These are phyloP conservation scores for Heteronetta atricapilla DNA, from an alignment of 2,113 vertebrate species.

Conservation along the genomic window DNA sequence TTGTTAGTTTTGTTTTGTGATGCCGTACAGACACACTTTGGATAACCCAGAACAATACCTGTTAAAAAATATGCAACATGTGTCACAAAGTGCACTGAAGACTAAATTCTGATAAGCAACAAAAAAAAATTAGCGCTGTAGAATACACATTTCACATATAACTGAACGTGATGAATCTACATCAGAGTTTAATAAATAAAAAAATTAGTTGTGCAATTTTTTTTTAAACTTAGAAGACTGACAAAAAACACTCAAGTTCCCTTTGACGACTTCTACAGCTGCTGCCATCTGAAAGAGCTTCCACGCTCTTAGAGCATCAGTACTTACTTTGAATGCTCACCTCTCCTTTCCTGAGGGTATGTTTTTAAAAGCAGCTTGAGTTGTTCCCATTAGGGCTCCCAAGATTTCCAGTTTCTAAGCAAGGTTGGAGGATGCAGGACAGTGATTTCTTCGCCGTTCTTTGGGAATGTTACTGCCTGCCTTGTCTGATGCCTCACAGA, in stretches of 20 bases:
- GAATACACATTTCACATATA: neutral
- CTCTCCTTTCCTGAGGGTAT: neutral
- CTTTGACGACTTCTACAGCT: neutral
- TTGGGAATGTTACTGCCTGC: neutral
- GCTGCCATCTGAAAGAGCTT: neutral
- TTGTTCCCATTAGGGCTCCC: neutral
- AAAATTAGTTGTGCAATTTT: neutral
- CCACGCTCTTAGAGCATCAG: neutral
- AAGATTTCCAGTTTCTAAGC: neutral
- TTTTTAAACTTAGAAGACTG: neutral
- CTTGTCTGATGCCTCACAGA: neutral
- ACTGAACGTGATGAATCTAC: neutral
- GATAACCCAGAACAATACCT: neutral
- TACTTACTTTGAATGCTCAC: neutral
- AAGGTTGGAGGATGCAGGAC: neutral
- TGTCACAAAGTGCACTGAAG: neutral
- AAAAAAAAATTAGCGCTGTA: neutral
- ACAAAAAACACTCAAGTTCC: neutral
- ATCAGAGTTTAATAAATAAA: neutral
- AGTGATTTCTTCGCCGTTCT: neutral
- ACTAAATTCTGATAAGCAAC: neutral
- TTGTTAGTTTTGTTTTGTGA: neutral
- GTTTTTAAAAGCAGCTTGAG: neutral
- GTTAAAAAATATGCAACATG: neutral
- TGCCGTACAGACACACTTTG: neutral